Conservation (phyloP, 2,888 invertebrate genomes). For the Iphiclides podalirius region DNA sequence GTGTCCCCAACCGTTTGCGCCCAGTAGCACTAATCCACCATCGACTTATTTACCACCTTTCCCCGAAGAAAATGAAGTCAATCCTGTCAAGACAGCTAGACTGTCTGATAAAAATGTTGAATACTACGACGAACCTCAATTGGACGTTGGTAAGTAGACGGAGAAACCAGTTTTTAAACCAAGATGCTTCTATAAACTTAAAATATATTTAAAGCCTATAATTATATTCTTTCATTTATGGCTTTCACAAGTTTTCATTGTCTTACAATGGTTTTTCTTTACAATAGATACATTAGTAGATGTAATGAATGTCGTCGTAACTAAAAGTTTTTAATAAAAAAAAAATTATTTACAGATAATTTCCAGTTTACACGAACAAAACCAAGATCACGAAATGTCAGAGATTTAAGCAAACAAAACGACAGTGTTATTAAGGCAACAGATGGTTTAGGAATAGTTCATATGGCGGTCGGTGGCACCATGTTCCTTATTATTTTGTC, state of each 20-base stretch:
- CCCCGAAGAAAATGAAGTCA: conserved; percentile 62
- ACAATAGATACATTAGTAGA: too few species aligned
- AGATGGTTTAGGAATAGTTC: conserved; percentile 40
- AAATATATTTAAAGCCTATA: too few species aligned
- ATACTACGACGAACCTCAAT: conserved; percentile 49
- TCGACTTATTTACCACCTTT: conserved; percentile 72
- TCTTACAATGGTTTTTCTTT: too few species aligned
- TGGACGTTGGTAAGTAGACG: conserved; percentile 55
- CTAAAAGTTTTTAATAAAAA: too few species aligned
- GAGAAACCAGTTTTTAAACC: too few species aligned
- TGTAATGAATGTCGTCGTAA: too few species aligned
- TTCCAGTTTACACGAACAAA: conserved; percentile 60
- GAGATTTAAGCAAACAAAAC: conserved; percentile 49
- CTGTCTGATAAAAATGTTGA: conserved; percentile 48
- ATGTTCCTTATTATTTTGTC: conserved; percentile 46
- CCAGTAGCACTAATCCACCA: conserved; percentile 64
- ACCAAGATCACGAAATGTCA: conserved; percentile 54
- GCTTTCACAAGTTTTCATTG: too few species aligned
- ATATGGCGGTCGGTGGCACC: conserved; percentile 50
- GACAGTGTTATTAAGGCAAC: conserved; percentile 34
- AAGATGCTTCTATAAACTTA: too few species aligned
- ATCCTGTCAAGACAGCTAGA: conserved; percentile 46
- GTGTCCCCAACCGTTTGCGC: conserved; percentile 66
- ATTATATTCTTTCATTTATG: too few species aligned
- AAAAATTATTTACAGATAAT: conserved; percentile 47